Evolutionary conservation across 2,888 invertebrate genomes (phyloP).

Genomic region (Acleris cristana): DNA sequence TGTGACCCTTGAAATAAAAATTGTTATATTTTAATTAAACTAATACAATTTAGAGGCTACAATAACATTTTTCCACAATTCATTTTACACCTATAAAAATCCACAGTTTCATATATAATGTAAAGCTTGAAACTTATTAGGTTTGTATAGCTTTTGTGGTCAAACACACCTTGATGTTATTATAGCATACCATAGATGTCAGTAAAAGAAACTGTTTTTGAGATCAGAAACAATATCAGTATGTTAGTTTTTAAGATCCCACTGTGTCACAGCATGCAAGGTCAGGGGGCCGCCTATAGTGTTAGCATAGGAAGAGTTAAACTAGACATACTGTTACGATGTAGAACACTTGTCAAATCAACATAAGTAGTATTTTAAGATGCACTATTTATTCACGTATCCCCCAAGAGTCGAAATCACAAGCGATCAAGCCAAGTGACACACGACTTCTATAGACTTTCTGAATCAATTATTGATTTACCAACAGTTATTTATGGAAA

Average conservation of each 20-base stretch:
- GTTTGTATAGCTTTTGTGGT: conserved; percentile 18
- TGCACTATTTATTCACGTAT: too few species aligned
- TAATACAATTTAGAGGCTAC: conserved; percentile 32
- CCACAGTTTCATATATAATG: neutral
- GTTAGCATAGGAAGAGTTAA: conserved; percentile 57
- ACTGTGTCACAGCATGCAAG: conserved; percentile 70
- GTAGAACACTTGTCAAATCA: conserved; percentile 45
- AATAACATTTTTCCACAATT: neutral
- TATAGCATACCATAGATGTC: neutral
- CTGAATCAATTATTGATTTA: neutral
- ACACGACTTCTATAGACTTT: neutral
- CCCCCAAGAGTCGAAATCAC: too few species aligned
- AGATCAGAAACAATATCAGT: conserved; percentile 32
- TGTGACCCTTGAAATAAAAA: conserved; percentile 45
- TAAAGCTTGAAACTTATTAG: conserved; percentile 3
- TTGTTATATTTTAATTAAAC: neutral
- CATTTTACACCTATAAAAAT: neutral
- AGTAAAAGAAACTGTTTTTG: conserved; percentile 4
- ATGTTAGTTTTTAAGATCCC: conserved; percentile 61
- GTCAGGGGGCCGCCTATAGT: conserved; percentile 80
- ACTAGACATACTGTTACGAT: conserved; percentile 41
- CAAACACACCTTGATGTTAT: conserved; percentile 1
- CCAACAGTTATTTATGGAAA: too few species aligned
- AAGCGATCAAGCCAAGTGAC: neutral
- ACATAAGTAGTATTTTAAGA: neutral